Base-by-base conservation (phyloP, 2,888 invertebrate species). In the Tipula confusa region DNA sequence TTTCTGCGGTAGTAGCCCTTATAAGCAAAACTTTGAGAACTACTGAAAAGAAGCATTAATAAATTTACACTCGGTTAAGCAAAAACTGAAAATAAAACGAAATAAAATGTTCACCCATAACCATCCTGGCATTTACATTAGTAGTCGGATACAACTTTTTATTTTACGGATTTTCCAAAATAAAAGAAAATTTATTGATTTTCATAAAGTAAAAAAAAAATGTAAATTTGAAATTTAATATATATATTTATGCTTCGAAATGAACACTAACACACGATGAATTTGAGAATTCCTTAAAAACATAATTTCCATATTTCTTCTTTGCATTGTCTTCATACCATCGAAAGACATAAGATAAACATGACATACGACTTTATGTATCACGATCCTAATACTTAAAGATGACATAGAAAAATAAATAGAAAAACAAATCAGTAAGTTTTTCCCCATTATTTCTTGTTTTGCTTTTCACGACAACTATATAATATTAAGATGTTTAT, bases 191-290 rank as follows among this genome's bases (percentile, higher is more conserved):
- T 64, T 64, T 64, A 64, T 64, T 64, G 64, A 64, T 64, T 64
- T 64, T 24, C 64, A 64, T 64, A 64, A 64, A 64, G 24, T 33
- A 64, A 4, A 64, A 64, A 18, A 24, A 64, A 64, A 64, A 64
- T 64, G 18, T 64, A 64, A 64, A 64, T 64, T 64, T 64, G 64
- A 64, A 64, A 64, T 64, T 64, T 64, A 64, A 64, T 64, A 64
- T n/a, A n/a, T n/a, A n/a, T 64, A 9, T 64, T 64, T 18, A 9
- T 64, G 64, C 64, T 24, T 24, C 64, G n/a, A 64, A 64, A 18
- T 64, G 64, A 64, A 64, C 24, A 64, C 9, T 18, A 64, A 38
- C 38, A 38, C 38, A 38, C 38, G 7, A n/a, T 43, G 43, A 64
- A 64, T 64, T 64, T 64, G 64, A n/a, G n/a, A 64, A 64, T 64